These are phyloP conservation scores for Rhea pennata DNA, from an alignment of 2,113 vertebrate genomes.

Conservation along the genomic window DNA sequence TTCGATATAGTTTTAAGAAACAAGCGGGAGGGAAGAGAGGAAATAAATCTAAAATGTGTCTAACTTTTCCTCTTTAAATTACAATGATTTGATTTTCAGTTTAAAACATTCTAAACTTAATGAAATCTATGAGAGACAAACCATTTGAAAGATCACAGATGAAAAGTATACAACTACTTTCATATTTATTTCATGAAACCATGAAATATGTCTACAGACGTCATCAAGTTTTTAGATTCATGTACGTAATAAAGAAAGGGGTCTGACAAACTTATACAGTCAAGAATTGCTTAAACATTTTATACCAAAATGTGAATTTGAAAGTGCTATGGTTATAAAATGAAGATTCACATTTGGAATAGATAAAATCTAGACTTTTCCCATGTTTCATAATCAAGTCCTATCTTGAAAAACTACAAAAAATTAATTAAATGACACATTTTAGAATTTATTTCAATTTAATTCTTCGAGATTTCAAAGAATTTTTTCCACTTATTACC, in stretches of 20 bases:
- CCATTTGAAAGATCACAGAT: not conserved
- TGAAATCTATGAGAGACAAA: not conserved
- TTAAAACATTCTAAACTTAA: not conserved
- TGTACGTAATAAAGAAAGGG: not conserved
- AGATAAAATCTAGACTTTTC: not conserved
- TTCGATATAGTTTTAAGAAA: not conserved
- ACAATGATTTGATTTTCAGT: not conserved
- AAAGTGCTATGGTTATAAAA: not conserved
- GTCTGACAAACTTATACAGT: not conserved
- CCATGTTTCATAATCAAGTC: not conserved
- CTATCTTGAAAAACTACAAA: not conserved
- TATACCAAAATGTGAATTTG: not conserved
- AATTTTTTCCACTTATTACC: not conserved
- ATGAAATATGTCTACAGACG: not conserved
- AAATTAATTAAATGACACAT: not conserved
- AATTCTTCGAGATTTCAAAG: not conserved
- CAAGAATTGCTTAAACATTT: not conserved
- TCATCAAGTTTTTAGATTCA: not conserved
- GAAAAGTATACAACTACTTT: not conserved
- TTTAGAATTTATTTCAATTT: not conserved
- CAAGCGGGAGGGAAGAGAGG: not conserved
- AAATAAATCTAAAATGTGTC: not conserved
- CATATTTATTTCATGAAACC: not conserved
- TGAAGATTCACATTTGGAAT: not conserved
- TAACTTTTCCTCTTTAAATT: not conserved